Evolutionary conservation across 2,797 vertebrate genomes (phyloP).

Genomic region (Squalus acanthias): DNA sequence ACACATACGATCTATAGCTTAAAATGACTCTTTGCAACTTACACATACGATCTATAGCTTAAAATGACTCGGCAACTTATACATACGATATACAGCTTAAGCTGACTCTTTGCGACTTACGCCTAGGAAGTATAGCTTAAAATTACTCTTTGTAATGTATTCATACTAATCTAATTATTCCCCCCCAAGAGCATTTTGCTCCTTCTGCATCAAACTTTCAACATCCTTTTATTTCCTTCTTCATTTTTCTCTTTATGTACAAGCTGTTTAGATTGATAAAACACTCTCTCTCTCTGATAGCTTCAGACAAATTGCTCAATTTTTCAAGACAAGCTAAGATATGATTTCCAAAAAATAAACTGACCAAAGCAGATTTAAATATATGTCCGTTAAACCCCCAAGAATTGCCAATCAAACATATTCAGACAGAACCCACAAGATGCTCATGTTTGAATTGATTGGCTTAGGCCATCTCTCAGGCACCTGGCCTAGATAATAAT

Average conservation of each 20-base stretch:
- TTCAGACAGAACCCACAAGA: not conserved
- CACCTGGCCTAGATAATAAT: not conserved
- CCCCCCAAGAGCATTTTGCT: not conserved
- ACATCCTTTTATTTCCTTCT: not conserved
- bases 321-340: not conserved
- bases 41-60: not conserved
- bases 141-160: not conserved
- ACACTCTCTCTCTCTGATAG: not conserved
- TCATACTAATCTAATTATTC: not conserved
- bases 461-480: not conserved
- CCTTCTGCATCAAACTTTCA: slow-evolving; percentile 13
- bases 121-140: not conserved
- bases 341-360: not conserved
- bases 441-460: not conserved
- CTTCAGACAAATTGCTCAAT: not conserved
- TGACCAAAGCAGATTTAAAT: not conserved
- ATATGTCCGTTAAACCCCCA: not conserved
- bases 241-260: not conserved
- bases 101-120: not conserved
- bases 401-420: not conserved
- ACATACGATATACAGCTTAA: not conserved
- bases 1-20: not conserved
- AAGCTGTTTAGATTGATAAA: not conserved
- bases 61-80: not conserved
- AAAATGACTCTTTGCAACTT: not conserved